Conservation (phyloP, 2,888 invertebrate genomes). For the Dynastes maya region DNA sequence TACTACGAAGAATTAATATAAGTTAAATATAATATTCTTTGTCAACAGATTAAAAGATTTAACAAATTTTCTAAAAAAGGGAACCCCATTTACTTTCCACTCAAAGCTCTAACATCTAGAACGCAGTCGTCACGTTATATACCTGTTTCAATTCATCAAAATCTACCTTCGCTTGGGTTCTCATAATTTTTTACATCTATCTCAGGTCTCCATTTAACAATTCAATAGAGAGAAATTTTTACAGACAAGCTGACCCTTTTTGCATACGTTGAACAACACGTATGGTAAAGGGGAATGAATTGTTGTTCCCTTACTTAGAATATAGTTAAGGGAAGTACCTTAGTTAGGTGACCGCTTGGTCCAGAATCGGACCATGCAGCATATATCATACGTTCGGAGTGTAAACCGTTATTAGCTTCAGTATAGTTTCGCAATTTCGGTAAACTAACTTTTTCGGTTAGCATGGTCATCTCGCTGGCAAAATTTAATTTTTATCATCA, state of each 20-base stretch:
- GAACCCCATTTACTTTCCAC: too few relatives aligned
- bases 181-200: constrained; percentile 57
- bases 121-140: constrained; percentile 51
- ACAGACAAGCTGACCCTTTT: constrained; percentile 66
- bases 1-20: too few relatives aligned
- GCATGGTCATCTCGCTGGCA: too few relatives aligned
- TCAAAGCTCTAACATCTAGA: too few relatives aligned
- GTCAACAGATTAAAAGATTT: too few relatives aligned
- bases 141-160: constrained; percentile 66
- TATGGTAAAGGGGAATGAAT: not conserved
- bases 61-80: too few relatives aligned
- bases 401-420: too few relatives aligned
- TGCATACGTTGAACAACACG: not conserved
- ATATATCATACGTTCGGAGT: too few relatives aligned
- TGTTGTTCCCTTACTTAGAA: not conserved
- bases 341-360: constrained; percentile 34
- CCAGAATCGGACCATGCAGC: constrained; percentile 21
- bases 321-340: not conserved
- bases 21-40: too few relatives aligned
- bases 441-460: not conserved
- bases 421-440: constrained; percentile 9
- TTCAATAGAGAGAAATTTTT: constrained; percentile 63
- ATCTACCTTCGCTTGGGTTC: constrained; percentile 45
- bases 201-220: constrained; percentile 9
- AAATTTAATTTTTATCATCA: too few relatives aligned